Evolutionary conservation across 2,888 invertebrate genomes (phyloP), one percentile per base, ranked within the genome.

Genomic region (Erebia epiphron): DNA sequence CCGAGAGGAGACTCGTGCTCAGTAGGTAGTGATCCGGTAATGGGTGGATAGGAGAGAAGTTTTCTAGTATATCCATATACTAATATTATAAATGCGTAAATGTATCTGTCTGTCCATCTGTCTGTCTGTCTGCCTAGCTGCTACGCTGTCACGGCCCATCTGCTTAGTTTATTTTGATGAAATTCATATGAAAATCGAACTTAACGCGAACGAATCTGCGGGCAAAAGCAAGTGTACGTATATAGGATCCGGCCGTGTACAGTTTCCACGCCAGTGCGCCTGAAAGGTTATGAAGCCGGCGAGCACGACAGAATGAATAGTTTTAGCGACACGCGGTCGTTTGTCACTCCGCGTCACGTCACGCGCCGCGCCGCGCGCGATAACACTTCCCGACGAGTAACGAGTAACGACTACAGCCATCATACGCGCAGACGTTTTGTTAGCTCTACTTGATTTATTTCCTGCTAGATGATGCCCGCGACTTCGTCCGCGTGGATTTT

Each of bases 231-330:
- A 49, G 54, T 41, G 58, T 61, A 58, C 65, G 21, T n/a, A 41
- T 65, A n/a, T n/a, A 14, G 7, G 41, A 43, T 46, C 43, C 46
- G 61, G 49, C 21, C 62, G 26, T 46, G 49, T 43, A 35, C 7
- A 62, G 62, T 64, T 52, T 35, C 35, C 64, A 18, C 52, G 11
- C 50, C 41, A 41, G 52, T 41, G 52, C 52, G 65, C 57, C 50
- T 63, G 68, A 68, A 71, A 75, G 70, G 71, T 73, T 71, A 69
- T 70, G 61, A 72, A 70, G 71, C 63, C 73, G 73, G 69, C 72
- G 69, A 72, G 72, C 72, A 73, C 72, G 70, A 64, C 71, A 71
- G 70, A 70, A 76, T 72, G 74, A 76, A 76, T 75, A 74, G 76
- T 76, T 74, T 74, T 74, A 68, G 72, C 69, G 66, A 68, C 69